Base-by-base conservation (phyloP, 2,113 vertebrate species). In the Todiramphus saurophagus region DNA sequence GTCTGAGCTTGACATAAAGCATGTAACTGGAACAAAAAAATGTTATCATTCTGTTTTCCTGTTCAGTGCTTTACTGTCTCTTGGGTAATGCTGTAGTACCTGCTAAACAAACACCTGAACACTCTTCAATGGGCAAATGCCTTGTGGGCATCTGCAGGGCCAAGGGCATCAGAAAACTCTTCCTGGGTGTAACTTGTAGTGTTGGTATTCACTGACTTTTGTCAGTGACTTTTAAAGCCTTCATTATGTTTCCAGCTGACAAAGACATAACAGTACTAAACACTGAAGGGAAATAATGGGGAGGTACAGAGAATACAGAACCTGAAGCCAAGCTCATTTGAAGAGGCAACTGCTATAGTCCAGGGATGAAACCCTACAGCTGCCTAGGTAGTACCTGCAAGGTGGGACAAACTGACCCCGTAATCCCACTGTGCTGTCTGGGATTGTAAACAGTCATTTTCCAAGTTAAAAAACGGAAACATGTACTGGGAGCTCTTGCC, bases 361-460 rank as follows among this genome's bases (percentile, higher is more conserved):
- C 8, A 37, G 24, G 16, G 37, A 25, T 69, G 37, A 80, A 43
- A 18, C 7, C 21, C 14, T n/a, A 8, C 4, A 74, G 37, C 33
- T 81, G 46, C 13, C 24, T 28, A 4, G 9, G 16, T 1, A 1
- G 21, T 13, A 39, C 70, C 5, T 48, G 39, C 15, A 60, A 15
- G 0, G 0, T 50, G 48, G 7, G 7, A 10, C 8, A n/a, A 12
- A 79, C 12, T 4, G 4, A 9, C 4, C 3, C 30, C 53, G 39
- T 0, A 4, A 70, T 75, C 35, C 33, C 50, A 16, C 12, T 41
- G 14, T 44, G 55, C 39, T 3, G 2, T 2, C 6, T 79, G 33
- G 35, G 67, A 79, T 31, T 18, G 10, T 19, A 50, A 14, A 67
- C 3, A 31, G 23, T 7, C 1, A 24, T 69, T 92, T 90, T 76